Evolutionary conservation across 2,888 invertebrate species (phyloP), one percentile per base, ranked within the genome.

Genomic region (Sthenelais limicola): DNA sequence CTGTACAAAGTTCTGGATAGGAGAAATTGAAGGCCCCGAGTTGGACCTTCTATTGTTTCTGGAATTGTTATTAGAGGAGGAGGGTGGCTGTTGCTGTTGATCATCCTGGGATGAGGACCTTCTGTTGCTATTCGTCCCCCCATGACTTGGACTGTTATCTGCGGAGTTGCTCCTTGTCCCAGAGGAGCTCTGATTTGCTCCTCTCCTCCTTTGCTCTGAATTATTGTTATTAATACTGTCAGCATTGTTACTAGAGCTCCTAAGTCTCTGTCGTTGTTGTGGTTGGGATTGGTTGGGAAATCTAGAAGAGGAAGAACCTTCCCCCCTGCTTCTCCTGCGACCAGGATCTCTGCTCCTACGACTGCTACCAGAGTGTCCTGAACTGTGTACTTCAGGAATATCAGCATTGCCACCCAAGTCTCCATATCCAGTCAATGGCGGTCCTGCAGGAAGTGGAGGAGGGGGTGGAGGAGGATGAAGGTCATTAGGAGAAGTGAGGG

Each of bases 1-100:
- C 2, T 62, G 35, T 4, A 62, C 62, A 62, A 62, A 62, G 38
- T 35, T 62, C 24, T 62, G 62, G 21, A 62, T 62, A 3, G 62
- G 62, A 9, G 62, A 62, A 43, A 24, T 35, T 2, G 62, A n/a
- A n/a, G n/a, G 21, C 1, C 38, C 38, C 3, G 62, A 62, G 62
- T 43, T 38, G 21, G 26, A 24, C 1, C 62, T 35, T 5, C 62
- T n/a, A n/a, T n/a, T n/a, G n/a, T n/a, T n/a, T n/a, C n/a, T n/a
- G n/a, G n/a, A n/a, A n/a, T n/a, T n/a, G n/a, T n/a, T n/a, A n/a
- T n/a, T n/a, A n/a, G n/a, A n/a, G n/a, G n/a, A n/a, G n/a, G n/a
- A n/a, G n/a, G n/a, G 35, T 3, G 38, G 62, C 4, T 35, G 62
- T 3, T 35, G 62, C 21, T 35, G 62, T 7, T 35, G 62, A 3